A percentile compares a stretch with the other conserved stretches of the same genome.
These are phyloP conservation scores for Percopsis omiscomaycus DNA, from an alignment of 2,797 vertebrate genomes.

Conservation along the genomic window DNA sequence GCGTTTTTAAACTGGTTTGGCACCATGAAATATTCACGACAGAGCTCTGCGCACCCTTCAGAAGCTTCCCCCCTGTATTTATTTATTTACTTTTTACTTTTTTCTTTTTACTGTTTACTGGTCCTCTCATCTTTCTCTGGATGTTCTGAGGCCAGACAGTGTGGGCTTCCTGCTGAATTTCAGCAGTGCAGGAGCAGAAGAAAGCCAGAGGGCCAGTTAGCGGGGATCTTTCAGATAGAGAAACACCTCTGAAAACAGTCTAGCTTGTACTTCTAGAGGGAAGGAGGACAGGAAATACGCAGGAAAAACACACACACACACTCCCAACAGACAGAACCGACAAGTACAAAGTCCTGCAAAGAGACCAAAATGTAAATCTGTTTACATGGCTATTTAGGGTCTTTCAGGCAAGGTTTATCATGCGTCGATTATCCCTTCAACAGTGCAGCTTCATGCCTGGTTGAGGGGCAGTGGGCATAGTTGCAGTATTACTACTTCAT, in stretches of 20 bases:
- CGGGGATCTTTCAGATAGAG: conserved; percentile 45
- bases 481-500: too few relatives aligned
- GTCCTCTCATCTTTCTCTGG: conserved; percentile 56
- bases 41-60: conserved; percentile 63
- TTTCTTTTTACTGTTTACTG: conserved; percentile 1
- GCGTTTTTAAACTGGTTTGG: conserved; percentile 54
- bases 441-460: too few relatives aligned
- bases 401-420: too few relatives aligned
- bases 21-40: conserved; percentile 71
- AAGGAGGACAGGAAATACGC: conserved; percentile 4
- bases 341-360: conserved; percentile 4
- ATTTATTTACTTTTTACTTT: conserved; percentile 73
- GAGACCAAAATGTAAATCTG: not conserved
- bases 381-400: too few relatives aligned
- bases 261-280: conserved; percentile 12
- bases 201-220: conserved; percentile 57
- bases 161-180: conserved; percentile 48
- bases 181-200: conserved; percentile 47
- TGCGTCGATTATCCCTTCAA: too few relatives aligned
- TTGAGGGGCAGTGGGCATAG: too few relatives aligned
- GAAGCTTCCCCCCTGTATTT: conserved; percentile 63
- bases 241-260: conserved; percentile 30
- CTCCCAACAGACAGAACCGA: not conserved
- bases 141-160: conserved; percentile 46
- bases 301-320: not conserved